A percentile compares a stretch with the other conserved stretches of the same genome.
Evolutionary conservation across 2,888 invertebrate genomes (phyloP).

Genomic region (Dryobotodes eremita): DNA sequence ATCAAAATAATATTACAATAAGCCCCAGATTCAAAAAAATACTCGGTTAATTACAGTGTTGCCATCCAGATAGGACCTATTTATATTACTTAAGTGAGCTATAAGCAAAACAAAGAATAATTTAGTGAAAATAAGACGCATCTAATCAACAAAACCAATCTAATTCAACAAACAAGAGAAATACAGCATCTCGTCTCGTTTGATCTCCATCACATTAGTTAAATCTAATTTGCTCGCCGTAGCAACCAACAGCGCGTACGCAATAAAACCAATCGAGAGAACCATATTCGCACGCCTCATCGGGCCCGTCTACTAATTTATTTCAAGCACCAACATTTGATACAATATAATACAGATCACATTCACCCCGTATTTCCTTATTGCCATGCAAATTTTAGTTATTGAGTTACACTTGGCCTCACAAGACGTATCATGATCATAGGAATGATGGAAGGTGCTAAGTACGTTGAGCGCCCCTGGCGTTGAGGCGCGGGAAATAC

Average conservation of each 20-base stretch:
- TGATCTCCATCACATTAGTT: slow-evolving; percentile 59
- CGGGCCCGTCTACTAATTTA: slow-evolving; percentile 69
- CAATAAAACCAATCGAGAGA: slow-evolving; percentile 73
- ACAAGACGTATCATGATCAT: slow-evolving; percentile 53
- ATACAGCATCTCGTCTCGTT: slow-evolving; percentile 39
- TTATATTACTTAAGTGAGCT: neutral
- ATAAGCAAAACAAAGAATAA: slow-evolving; percentile 16
- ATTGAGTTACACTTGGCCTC: slow-evolving; percentile 63
- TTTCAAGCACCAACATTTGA: slow-evolving; percentile 69
- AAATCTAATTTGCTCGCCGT: slow-evolving; percentile 53
- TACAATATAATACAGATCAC: slow-evolving; percentile 70
- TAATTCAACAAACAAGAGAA: slow-evolving; percentile 35
- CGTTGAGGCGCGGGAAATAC: neutral
- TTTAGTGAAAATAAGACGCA: slow-evolving; percentile 23
- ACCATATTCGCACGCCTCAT: slow-evolving; percentile 77
- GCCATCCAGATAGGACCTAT: neutral
- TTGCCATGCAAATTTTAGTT: slow-evolving; percentile 73
- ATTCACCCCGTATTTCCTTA: slow-evolving; percentile 76
- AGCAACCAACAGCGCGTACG: slow-evolving; percentile 45
- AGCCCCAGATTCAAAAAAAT: neutral
- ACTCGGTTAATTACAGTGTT: neutral
- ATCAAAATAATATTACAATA: neutral
- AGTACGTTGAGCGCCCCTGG: slow-evolving; percentile 11
- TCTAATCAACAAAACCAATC: slow-evolving; percentile 32
- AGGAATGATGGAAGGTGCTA: slow-evolving; percentile 34